A percentile compares a stretch with the other conserved stretches of the same genome.
These are phyloP conservation scores for Pangasianodon hypophthalmus DNA, from an alignment of 2,113 vertebrate genomes.

Conservation along the genomic window DNA sequence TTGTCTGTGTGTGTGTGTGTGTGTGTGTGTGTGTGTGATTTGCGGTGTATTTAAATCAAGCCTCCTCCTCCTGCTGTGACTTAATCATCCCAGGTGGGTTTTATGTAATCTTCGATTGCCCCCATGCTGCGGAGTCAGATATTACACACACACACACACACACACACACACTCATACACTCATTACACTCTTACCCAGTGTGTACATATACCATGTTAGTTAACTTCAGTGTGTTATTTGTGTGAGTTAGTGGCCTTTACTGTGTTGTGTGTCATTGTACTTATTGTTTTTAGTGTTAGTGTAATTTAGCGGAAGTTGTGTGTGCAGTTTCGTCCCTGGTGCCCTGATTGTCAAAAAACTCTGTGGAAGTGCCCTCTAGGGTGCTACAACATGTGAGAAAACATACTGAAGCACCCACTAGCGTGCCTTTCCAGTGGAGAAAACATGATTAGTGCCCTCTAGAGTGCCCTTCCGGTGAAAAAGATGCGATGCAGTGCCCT, in stretches of 20 bases:
- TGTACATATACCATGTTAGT: background rate
- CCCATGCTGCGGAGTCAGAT: conserved; percentile 65
- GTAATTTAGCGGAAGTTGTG: too few species aligned
- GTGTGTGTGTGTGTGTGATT: conserved; percentile 1
- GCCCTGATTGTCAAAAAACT: too few species aligned
- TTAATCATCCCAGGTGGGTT: conserved; percentile 61
- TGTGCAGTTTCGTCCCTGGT: background rate
- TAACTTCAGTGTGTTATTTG: background rate
- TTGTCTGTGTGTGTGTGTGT: background rate
- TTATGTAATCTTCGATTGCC: conserved; percentile 69
- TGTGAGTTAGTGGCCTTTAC: background rate
- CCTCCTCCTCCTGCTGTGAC: conserved; percentile 49
- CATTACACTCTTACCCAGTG: background rate
- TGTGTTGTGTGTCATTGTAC: background rate
- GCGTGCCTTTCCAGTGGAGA: background rate
- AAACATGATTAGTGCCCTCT: background rate
- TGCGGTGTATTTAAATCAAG: background rate
- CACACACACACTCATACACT: background rate
- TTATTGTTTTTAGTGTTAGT: background rate
- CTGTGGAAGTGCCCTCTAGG: background rate
- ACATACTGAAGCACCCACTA: background rate
- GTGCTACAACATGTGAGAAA: background rate
- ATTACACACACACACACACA: conserved; percentile 45
- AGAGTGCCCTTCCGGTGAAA: background rate
- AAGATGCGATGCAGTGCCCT: background rate